Percentiles rank a stretch among this genome's conserved stretches.
phyloP scores from a whole-genome alignment of 1,140 invertebrate genomes.

The Diachasma alloeum region DNA sequence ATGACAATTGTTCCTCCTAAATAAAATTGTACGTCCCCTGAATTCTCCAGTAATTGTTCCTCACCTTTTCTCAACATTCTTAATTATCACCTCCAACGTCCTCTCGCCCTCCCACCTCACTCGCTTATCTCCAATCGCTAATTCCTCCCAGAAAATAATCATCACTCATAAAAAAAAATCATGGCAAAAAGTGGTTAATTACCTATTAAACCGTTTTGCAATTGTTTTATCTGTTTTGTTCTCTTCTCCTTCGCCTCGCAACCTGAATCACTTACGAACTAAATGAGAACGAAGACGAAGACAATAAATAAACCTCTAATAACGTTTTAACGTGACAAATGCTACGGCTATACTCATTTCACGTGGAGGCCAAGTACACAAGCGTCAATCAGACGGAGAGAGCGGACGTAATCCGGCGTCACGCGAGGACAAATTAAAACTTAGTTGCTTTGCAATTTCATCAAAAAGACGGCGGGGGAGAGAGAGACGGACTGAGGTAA shows the following conservation, averaged over 20 bases:
- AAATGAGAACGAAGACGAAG: background rate
- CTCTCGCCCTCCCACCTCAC: no score
- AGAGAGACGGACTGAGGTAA: conserved; percentile 37
- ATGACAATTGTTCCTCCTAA: no score
- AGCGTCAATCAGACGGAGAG: conserved; percentile 49
- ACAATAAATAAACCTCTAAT: conserved; percentile 7
- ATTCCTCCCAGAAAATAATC: no score
- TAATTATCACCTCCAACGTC: no score
- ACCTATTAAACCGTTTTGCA: background rate
- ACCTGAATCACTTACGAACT: background rate
- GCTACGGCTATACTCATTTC: background rate
- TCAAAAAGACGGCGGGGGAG: conserved; percentile 39
- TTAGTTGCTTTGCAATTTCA: conserved; percentile 59
- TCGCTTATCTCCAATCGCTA: no score
- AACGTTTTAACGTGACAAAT: background rate
- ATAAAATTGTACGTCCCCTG: no score
- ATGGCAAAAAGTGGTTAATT: background rate
- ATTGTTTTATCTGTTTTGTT: background rate
- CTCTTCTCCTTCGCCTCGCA: background rate
- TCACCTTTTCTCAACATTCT: no score
- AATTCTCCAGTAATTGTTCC: no score
- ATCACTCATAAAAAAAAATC: background rate
- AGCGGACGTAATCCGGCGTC: conserved; percentile 54
- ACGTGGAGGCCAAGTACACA: conserved; percentile 13
- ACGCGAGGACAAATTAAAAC: conserved; percentile 60